phyloP scores from a whole-genome alignment of 1,140 invertebrate genomes.

The Bemisia tabaci region DNA sequence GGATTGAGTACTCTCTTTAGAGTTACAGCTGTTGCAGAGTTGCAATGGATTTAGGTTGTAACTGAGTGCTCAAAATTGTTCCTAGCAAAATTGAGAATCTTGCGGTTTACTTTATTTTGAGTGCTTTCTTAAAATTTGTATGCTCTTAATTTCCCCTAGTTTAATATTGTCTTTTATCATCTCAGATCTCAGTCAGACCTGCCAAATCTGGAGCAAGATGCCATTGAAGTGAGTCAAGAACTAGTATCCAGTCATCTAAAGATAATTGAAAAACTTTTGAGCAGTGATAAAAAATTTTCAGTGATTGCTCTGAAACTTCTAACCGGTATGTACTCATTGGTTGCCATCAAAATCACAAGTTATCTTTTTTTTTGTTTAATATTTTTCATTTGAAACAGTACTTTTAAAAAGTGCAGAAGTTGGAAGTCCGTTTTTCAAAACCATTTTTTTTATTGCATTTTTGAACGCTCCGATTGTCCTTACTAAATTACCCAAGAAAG shows the following conservation, averaged over 20 bases:
- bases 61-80: background rate
- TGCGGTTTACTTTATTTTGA: too few species aligned
- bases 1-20: background rate
- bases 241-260: background rate
- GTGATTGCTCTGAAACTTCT: background rate
- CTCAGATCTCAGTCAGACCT: background rate
- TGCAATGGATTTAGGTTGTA: background rate
- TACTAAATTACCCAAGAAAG: too few species aligned
- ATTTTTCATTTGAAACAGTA: too few species aligned
- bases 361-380: too few species aligned
- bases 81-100: background rate
- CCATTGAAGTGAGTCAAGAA: background rate
- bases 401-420: too few species aligned
- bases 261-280: background rate
- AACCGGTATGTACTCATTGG: background rate
- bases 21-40: background rate
- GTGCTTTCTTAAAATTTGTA: too few species aligned
- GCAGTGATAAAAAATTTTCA: background rate
- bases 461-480: too few species aligned
- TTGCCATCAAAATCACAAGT: too few species aligned
- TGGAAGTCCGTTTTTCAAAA: too few species aligned
- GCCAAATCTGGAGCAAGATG: background rate
- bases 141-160: background rate
- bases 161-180: background rate
- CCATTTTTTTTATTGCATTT: too few species aligned